Base-by-base conservation (phyloP, 2,888 invertebrate species). In the Dendrolimus houi region DNA sequence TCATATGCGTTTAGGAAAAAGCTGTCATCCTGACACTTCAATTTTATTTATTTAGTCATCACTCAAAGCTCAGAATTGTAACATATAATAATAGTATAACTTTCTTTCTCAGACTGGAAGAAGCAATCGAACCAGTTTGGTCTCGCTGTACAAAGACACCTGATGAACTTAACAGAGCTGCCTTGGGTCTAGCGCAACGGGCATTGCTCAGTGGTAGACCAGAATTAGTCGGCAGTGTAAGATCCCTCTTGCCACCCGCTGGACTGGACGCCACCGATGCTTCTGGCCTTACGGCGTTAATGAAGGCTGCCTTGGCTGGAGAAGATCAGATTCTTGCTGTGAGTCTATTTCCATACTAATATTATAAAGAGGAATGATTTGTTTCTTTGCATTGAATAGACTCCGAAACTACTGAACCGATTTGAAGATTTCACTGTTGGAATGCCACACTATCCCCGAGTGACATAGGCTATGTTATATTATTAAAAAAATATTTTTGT, bases 231-330 rank as follows among this genome's bases (percentile, higher is more conserved):
- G 93, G 94, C 0, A 96, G 96, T 0, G 87, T 95, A n/a, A 91
- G 95, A 2, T 77, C 97, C 2, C 83, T 97, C 59, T 95, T 97
- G 0, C 91, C 93, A 0, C 85, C 93, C 0, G 94, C 95, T 0
- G 87, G 86, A 0, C 87, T 96, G 54, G 96, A 97, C 70, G 95
- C 96, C 0, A 91, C 95, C 0, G 96, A 96, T 71, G 94, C 95
- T 40, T 92, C 93, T 7, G 97, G 97, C 0, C 92, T 97, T 58
- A 95, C 96, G 0, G 95, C 96, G 0, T 86, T 97, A 40, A 97
- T 97, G 96, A 91, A 96, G 62, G 95, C 97, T 0, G 94, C 95
- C 55, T 91, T 96, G 40, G 92, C 94, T 9, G 96, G 96, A 2
- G 97, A 97, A 68, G 96, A 96, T 64, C 91, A 93, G 14, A 94